A percentile compares a stretch with the other conserved stretches of the same genome.
These are phyloP conservation scores for Venustaconcha ellipsiformis DNA, from an alignment of 1,140 invertebrate species.

Conservation along the genomic window DNA sequence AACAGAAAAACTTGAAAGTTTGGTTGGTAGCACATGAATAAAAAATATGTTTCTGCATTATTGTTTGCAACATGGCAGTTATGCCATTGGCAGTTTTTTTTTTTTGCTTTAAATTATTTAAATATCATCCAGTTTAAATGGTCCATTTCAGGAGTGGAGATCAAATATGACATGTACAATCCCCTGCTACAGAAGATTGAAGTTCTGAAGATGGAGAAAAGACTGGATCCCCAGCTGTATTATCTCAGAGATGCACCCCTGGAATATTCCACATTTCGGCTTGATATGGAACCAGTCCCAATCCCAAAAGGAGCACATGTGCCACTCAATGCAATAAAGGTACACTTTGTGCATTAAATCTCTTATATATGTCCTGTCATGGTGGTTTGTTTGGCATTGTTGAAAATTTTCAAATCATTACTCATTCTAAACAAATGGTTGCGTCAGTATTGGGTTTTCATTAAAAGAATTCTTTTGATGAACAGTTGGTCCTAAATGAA, in stretches of 20 bases:
- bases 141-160: constrained; percentile 79
- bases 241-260: constrained; percentile 94
- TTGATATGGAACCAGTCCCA: constrained; percentile 90
- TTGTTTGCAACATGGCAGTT: too few relatives aligned
- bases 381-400: not conserved
- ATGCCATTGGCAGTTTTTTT: too few relatives aligned
- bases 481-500: too few relatives aligned
- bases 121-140: too few relatives aligned
- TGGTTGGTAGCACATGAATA: too few relatives aligned
- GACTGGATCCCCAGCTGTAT: constrained; percentile 89
- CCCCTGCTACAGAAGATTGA: constrained; percentile 92
- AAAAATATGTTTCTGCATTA: too few relatives aligned
- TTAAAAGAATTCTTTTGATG: too few relatives aligned
- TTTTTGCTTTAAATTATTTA: too few relatives aligned
- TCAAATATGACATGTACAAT: constrained; percentile 93
- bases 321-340: constrained; percentile 89
- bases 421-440: too few relatives aligned
- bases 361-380: not conserved
- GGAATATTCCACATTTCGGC: constrained; percentile 93
- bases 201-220: constrained; percentile 90
- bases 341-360: constrained; percentile 61
- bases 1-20: too few relatives aligned
- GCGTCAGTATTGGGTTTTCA: too few relatives aligned
- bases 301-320: constrained; percentile 82
- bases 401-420: not conserved